Evolutionary conservation across 2,113 vertebrate genomes (phyloP).

Genomic region (human): GRCh38 chr5:77619501-77620000

Average conservation of each 20-base stretch:
- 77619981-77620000: background rate
- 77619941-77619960: background rate
- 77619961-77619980: background rate
- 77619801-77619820: background rate
- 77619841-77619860: background rate
- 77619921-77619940: constrained; percentile 16
- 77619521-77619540: background rate
- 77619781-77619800: background rate
- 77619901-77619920: background rate
- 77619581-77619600: background rate
- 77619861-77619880: background rate
- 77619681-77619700: background rate
- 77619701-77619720: background rate
- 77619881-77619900: background rate
- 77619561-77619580: background rate
- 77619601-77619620: background rate
- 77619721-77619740: background rate
- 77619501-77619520: background rate
- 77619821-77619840: background rate
- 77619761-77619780: background rate
- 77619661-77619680: background rate
- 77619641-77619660: background rate
- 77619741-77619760: background rate
- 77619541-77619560: background rate
- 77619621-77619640: background rate